phyloP scores from a whole-genome alignment of 30 jellyfish, hydroid and myxozoan species.

The Aurelia aurita complex sp. Pacific region DNA sequence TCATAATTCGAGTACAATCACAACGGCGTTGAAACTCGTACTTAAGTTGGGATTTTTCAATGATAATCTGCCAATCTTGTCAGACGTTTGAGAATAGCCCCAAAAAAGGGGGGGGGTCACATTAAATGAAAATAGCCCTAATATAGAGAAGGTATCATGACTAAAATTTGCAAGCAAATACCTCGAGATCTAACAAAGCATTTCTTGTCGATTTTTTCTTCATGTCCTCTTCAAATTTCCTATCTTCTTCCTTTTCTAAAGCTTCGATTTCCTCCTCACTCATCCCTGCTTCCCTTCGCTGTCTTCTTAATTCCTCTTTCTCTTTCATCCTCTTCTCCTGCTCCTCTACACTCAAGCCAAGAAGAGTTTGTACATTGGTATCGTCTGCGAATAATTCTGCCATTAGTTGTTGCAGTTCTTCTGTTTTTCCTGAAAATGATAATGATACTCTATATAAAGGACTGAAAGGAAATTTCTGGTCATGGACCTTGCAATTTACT shows the following conservation, averaged over 20 bases:
- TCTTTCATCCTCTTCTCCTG: slow-evolving; percentile 70
- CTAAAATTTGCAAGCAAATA: neutral
- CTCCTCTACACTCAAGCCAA: slow-evolving; percentile 67
- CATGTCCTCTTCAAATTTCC: slow-evolving; percentile 63
- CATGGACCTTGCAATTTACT: too few species aligned
- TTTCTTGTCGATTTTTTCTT: slow-evolving; percentile 68
- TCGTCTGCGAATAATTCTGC: slow-evolving; percentile 59
- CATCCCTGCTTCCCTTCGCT: slow-evolving; percentile 72
- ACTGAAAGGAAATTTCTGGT: too few species aligned
- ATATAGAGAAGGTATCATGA: too few species aligned
- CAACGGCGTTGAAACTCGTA: too few species aligned
- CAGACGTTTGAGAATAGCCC: too few species aligned
- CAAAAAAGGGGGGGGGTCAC: too few species aligned
- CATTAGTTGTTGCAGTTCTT: slow-evolving; percentile 57
- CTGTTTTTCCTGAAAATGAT: slow-evolving; percentile 54
- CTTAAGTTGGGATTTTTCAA: too few species aligned
- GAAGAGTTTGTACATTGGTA: slow-evolving; percentile 45
- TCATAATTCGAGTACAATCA: too few species aligned
- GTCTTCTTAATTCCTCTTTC: slow-evolving; percentile 49
- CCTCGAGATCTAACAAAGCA: slow-evolving; percentile 75
- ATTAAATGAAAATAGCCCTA: too few species aligned
- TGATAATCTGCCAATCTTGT: too few species aligned
- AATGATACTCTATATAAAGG: too few species aligned
- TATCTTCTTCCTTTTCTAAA: slow-evolving; percentile 76
- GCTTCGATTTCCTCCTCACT: slow-evolving; percentile 72